Conservation (phyloP, 2,113 vertebrate genomes). For the Ibidorhyncha struthersii region DNA sequence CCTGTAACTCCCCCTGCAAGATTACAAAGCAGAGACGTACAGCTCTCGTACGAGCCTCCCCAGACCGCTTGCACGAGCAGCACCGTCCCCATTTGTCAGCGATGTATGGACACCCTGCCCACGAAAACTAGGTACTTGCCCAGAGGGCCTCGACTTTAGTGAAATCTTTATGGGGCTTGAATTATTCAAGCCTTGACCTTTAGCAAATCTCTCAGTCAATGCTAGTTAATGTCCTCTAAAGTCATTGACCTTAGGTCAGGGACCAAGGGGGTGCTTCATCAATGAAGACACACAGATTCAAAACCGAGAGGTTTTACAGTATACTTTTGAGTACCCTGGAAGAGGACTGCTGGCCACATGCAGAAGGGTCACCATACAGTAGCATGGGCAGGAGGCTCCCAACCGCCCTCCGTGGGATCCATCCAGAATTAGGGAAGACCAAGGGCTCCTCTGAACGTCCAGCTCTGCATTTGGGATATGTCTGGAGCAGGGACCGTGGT, state of each 20-base stretch:
- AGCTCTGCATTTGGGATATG: background rate
- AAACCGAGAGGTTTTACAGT: background rate
- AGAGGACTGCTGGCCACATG: background rate
- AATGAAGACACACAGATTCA: background rate
- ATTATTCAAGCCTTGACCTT: slow-evolving; percentile 71
- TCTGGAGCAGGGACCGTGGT: fast-evolving
- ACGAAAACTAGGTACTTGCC: background rate
- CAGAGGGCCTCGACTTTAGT: slow-evolving; percentile 49
- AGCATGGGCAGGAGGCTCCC: background rate
- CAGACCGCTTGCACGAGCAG: background rate
- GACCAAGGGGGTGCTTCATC: slow-evolving; percentile 62
- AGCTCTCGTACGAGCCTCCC: background rate
- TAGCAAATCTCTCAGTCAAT: slow-evolving; percentile 68
- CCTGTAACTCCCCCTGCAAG: background rate
- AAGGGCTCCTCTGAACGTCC: background rate
- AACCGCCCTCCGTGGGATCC: background rate
- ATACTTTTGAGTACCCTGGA: background rate
- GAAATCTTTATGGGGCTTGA: slow-evolving; percentile 58
- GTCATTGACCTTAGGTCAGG: slow-evolving; percentile 62
- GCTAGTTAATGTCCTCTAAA: slow-evolving; percentile 66
- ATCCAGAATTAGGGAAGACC: background rate
- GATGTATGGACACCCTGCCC: background rate
- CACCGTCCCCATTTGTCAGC: slow-evolving; percentile 19
- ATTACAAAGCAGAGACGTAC: background rate
- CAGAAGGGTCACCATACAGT: background rate